A percentile compares a stretch with the other conserved stretches of the same genome.
Evolutionary conservation across 2,113 vertebrate genomes (phyloP).

Genomic region (Nansenia antarctica): DNA sequence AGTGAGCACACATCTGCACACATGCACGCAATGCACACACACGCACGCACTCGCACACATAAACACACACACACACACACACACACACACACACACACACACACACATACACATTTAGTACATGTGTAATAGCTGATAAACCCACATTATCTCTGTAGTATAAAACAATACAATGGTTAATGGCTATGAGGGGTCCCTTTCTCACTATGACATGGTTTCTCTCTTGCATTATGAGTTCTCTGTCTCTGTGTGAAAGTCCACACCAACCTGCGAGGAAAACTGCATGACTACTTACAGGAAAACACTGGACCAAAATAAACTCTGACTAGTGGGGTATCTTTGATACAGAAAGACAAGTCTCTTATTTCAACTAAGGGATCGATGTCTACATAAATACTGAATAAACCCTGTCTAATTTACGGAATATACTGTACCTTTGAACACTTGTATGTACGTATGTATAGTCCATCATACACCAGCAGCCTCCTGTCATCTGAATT

Average conservation of each 20-base stretch:
- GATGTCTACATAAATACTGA: too few relatives aligned
- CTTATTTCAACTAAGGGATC: too few relatives aligned
- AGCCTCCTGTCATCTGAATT: not conserved
- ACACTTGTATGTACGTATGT: too few relatives aligned
- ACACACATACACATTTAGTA: too few relatives aligned
- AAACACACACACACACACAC: too few relatives aligned
- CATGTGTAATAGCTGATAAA: too few relatives aligned
- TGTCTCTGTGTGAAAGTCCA: slow-evolving; percentile 49
- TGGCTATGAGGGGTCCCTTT: not conserved
- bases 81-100: not conserved
- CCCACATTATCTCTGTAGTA: too few relatives aligned
- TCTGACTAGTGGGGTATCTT: not conserved
- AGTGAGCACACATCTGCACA: slow-evolving; percentile 66
- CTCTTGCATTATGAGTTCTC: slow-evolving; percentile 24
- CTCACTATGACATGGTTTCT: slow-evolving; percentile 1
- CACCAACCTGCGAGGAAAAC: slow-evolving; percentile 33
- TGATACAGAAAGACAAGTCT: too few relatives aligned
- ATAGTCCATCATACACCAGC: not conserved
- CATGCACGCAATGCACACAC: not conserved
- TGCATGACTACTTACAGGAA: not conserved
- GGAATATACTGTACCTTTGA: not conserved
- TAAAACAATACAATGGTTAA: too few relatives aligned
- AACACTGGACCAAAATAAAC: not conserved
- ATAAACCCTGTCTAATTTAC: not conserved
- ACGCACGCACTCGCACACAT: not conserved